Conservation (phyloP, 2,888 invertebrate species). For the Philaethria dido region DNA sequence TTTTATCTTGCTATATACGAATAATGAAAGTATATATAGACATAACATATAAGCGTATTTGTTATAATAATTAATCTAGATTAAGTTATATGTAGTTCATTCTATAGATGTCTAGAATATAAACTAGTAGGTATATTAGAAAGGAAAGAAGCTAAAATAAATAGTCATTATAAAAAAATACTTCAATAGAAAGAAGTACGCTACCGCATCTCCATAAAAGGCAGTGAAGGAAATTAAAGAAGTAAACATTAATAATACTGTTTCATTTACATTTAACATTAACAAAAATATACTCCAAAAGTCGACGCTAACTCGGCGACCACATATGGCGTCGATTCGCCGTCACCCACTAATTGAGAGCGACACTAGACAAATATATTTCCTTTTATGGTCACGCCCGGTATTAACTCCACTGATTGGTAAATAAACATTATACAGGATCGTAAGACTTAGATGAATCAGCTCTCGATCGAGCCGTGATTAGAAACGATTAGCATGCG, state of each 20-base stretch:
- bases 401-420: slow-evolving; percentile 77
- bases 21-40: too few relatives aligned
- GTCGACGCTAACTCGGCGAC: slow-evolving; percentile 70
- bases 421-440: slow-evolving; percentile 78
- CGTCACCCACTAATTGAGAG: slow-evolving; percentile 77
- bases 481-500: slow-evolving; percentile 81
- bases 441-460: slow-evolving; percentile 73
- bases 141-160: not conserved
- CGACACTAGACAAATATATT: slow-evolving; percentile 80
- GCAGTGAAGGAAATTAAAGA: slow-evolving; percentile 60
- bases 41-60: too few relatives aligned
- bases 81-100: too few relatives aligned
- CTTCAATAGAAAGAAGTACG: slow-evolving; percentile 16
- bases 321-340: slow-evolving; percentile 78
- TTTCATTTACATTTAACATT: slow-evolving; percentile 73
- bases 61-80: too few relatives aligned
- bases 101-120: too few relatives aligned
- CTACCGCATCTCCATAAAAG: slow-evolving; percentile 58
- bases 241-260: slow-evolving; percentile 78
- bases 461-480: slow-evolving; percentile 78
- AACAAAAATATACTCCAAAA: slow-evolving; percentile 72
- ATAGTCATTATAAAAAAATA: not conserved
- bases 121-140: too few relatives aligned
- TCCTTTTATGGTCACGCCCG: slow-evolving; percentile 75
- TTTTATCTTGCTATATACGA: too few relatives aligned